Base-by-base conservation (phyloP, 2,113 vertebrate species). In the Melanotaenia duboulayi region DNA sequence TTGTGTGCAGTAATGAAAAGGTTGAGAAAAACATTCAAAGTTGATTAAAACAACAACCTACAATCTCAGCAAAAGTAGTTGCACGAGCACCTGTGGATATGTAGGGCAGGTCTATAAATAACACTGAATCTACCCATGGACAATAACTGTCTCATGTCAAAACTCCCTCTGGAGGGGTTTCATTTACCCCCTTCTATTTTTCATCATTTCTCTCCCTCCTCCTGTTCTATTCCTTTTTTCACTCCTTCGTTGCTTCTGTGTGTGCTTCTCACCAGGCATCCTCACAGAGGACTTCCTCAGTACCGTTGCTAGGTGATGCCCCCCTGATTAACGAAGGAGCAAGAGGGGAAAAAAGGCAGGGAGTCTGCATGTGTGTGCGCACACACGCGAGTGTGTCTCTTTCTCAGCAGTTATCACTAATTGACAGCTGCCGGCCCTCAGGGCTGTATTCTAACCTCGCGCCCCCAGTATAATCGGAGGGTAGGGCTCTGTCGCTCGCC, bases 351-450 rank as follows among this genome's bases (percentile, higher is more conserved):
- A 68, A 65, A 66, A 71, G 49, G 76, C 32, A 52, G 71, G 49
- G 78, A 25, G 22, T 19, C 69, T 42, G 28, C 65, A 70, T 59
- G 65, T 58, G 58, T 40, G 64, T 58, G 71, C 28, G 78, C 9
- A 14, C 40, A 23, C 58, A 39, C 17, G 44, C 19, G 24, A 6
- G 77, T 83, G 73, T 77, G 46, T 84, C 54, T 91, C 90, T 91
- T 91, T 93, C 95, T 94, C 91, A 4, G 78, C 93, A 95, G 95
- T 95, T 97, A 95, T 96, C 96, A 93, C 95, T 98, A 97, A 98
- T 96, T 98, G 97, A 97, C 96, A 98, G 97, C 97, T 96, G 96
- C 95, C 96, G 94, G 95, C 96, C 96, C 96, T 95, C 89, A 94
- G 96, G 96, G 96, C 94, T 96, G 95, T 92, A 94, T 95, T 95